Evolutionary conservation across 2,888 invertebrate genomes (phyloP), one percentile per base, ranked within the genome.

Genomic region (Hedychridium roseum): DNA sequence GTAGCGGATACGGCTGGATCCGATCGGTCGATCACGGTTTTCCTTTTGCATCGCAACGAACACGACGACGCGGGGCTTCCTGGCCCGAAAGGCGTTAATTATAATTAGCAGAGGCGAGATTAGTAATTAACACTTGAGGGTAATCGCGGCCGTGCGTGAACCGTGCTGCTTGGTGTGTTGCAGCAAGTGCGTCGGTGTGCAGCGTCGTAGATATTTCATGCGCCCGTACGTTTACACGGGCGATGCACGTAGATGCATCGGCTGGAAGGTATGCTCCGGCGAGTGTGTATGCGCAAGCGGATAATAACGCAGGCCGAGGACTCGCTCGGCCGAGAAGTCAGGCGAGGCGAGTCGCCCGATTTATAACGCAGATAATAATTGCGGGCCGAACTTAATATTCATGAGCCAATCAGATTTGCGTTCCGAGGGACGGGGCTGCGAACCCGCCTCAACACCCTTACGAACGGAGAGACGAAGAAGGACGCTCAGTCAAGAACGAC

Each of bases 291-390:
- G 55, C 45, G 61, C 52, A 49, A 50, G 54, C 57, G 64, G 57
- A 64, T 66, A 68, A 68, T 68, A 66, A 68, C 62, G 68, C 49
- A 52, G 53, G 52, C 46, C 57, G 34, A n/a, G 30, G 21, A 47
- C 47, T 48, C 31, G 52, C 45, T 38, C 37, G 41, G 43, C 45
- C 39, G 53, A 54, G 62, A 54, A 60, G 56, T 52, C 52, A 51
- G 58, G 51, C 55, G 55, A 56, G 55, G 47, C 59, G 53, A 53
- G 59, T 75, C 70, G 65, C 71, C 73, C 76, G 77, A 78, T 78
- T 78, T 78, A 78, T 76, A 78, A 76, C 76, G 74, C 76, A 74
- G 78, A 78, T 78, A 76, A 78, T 78, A 76, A 78, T 78, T 78
- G 76, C 76, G 65, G 74, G 68, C 69, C 73, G 74, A 75, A 76